Conservation (phyloP, 2,113 vertebrate species). For the Ammospiza caudacuta region DNA sequence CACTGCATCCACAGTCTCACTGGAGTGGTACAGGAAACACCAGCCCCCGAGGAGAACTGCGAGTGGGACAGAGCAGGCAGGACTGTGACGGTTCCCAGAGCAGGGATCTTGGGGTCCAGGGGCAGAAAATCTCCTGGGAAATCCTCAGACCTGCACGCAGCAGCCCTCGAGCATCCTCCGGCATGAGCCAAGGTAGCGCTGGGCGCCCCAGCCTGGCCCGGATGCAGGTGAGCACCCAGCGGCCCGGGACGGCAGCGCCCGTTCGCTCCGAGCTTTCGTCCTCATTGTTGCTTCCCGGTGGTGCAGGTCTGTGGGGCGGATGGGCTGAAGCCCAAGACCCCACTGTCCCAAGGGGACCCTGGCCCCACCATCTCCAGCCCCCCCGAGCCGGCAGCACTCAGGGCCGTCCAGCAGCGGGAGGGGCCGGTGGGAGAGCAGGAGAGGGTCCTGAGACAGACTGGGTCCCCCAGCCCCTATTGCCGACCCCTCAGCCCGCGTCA, state of each 20-base stretch:
- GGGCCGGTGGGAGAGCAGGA: neutral
- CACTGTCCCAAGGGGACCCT: neutral
- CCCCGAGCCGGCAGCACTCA: fast-evolving
- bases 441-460: neutral
- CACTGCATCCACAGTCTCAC: neutral
- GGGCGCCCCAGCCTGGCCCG: neutral
- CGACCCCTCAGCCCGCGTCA: neutral
- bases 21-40: fast-evolving
- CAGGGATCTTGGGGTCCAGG: neutral
- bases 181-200: neutral
- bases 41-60: neutral
- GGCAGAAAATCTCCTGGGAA: neutral
- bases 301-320: neutral
- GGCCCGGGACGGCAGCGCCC: fast-evolving
- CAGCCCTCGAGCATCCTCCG: neutral
- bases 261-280: neutral
- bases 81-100: neutral
- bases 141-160: neutral
- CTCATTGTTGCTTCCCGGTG: fast-evolving
- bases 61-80: neutral
- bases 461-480: neutral
- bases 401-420: neutral
- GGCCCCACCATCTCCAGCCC: neutral
- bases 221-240: neutral
- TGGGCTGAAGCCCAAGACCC: neutral